Conservation (phyloP, 2,888 invertebrate species). For the Mylabris sibirica region DNA sequence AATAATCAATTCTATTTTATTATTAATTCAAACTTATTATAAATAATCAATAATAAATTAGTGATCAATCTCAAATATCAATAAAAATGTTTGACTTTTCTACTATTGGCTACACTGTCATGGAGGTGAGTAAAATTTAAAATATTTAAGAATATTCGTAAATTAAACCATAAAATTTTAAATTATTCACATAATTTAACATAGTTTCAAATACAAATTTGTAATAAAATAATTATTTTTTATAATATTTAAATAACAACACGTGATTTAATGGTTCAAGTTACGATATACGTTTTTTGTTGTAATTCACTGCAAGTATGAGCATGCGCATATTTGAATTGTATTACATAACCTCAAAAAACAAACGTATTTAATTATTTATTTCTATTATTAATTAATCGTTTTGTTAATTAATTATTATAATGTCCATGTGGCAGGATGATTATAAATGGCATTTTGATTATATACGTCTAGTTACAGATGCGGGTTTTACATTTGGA, state of each 20-base stretch:
- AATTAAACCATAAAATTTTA: neutral
- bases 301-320: constrained; percentile 6
- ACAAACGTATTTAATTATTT: neutral
- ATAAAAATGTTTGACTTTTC: neutral
- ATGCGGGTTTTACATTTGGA: constrained; percentile 74
- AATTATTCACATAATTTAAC: neutral
- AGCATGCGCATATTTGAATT: constrained; percentile 22
- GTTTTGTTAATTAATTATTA: neutral
- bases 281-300: constrained; percentile 27
- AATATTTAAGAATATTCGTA: neutral
- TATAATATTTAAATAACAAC: neutral
- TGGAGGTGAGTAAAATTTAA: neutral
- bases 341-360: neutral
- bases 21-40: too few relatives aligned
- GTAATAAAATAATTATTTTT: neutral
- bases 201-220: neutral
- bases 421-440: constrained; percentile 41
- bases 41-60: too few relatives aligned
- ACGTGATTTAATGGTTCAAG: neutral
- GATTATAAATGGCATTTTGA: constrained; percentile 70
- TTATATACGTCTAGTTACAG: constrained; percentile 73
- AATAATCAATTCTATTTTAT: too few relatives aligned
- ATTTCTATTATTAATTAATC: neutral
- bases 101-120: neutral
- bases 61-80: too few relatives aligned